Conservation (phyloP, 1,140 invertebrate species). For the Zaprionus camerounensis region DNA sequence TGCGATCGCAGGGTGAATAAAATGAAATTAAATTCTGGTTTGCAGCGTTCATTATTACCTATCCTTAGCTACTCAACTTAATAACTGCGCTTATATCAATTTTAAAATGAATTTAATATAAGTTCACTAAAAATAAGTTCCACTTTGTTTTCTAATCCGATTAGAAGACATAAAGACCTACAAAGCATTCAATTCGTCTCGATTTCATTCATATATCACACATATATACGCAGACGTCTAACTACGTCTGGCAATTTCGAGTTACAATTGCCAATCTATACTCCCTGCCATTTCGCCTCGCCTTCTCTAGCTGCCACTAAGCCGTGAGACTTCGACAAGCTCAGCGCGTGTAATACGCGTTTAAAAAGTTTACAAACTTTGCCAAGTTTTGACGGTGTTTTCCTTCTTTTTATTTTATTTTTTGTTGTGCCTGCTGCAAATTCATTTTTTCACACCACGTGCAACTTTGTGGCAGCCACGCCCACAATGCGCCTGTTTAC, state of each 20-base stretch:
- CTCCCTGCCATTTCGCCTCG: neutral
- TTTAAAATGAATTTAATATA: too few species aligned
- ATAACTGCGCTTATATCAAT: too few species aligned
- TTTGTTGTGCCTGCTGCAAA: slow-evolving; percentile 56
- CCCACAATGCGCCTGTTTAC: slow-evolving; percentile 74
- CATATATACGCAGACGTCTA: neutral
- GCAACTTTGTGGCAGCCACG: slow-evolving; percentile 66
- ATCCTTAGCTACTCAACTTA: too few species aligned
- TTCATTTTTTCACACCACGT: slow-evolving; percentile 58
- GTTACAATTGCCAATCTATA: slow-evolving; percentile 4
- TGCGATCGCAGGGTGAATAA: neutral
- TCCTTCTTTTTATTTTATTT: slow-evolving; percentile 30
- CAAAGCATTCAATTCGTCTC: neutral
- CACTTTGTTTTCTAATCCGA: too few species aligned
- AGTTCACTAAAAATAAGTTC: too few species aligned
- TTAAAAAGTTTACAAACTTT: slow-evolving; percentile 82
- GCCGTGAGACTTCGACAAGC: slow-evolving; percentile 67
- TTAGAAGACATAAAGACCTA: neutral
- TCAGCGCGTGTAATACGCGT: slow-evolving; percentile 79
- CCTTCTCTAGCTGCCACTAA: slow-evolving; percentile 32
- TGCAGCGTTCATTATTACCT: too few species aligned
- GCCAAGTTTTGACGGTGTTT: slow-evolving; percentile 63
- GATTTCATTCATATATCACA: neutral
- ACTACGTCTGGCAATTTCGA: slow-evolving; percentile 24
- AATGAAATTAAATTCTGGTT: neutral